A percentile compares a stretch with the other conserved stretches of the same genome.
Conservation (phyloP, 2,888 invertebrate species). For the Dynastes tityus region DNA sequence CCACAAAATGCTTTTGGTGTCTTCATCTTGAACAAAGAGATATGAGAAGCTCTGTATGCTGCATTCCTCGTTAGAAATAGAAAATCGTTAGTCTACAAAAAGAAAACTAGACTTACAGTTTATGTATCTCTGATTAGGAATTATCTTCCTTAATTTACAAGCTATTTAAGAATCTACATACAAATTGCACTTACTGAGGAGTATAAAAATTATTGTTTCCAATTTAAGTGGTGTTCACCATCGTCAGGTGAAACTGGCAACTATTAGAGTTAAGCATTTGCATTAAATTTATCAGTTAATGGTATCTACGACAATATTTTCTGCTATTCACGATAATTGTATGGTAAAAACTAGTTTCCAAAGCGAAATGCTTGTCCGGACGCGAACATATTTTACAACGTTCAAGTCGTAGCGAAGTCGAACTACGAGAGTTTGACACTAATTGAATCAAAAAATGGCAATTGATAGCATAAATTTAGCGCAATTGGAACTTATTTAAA, state of each 20-base stretch:
- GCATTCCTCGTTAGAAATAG: neutral
- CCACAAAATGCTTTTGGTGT: neutral
- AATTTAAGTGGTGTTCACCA: constrained; percentile 1
- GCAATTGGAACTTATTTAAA: too few species aligned
- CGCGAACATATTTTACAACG: constrained; percentile 13
- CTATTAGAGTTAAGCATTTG: constrained; percentile 34
- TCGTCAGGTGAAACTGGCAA: neutral
- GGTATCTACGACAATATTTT: constrained; percentile 27
- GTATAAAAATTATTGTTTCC: neutral
- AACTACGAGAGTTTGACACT: neutral
- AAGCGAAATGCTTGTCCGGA: neutral
- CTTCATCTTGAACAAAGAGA: neutral
- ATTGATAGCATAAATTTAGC: neutral
- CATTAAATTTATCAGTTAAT: constrained; percentile 34
- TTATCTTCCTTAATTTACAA: constrained; percentile 17
- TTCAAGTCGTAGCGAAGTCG: neutral
- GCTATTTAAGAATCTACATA: constrained; percentile 19
- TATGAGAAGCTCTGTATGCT: neutral
- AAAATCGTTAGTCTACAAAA: neutral
- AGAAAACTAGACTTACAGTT: neutral
- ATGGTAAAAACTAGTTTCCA: constrained; percentile 11
- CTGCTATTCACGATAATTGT: constrained; percentile 17
- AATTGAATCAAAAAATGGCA: neutral
- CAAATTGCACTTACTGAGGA: constrained; percentile 6
- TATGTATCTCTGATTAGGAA: neutral